These are phyloP conservation scores for Anguilla japonica DNA, from an alignment of 2,113 vertebrate genomes.

Conservation along the genomic window DNA sequence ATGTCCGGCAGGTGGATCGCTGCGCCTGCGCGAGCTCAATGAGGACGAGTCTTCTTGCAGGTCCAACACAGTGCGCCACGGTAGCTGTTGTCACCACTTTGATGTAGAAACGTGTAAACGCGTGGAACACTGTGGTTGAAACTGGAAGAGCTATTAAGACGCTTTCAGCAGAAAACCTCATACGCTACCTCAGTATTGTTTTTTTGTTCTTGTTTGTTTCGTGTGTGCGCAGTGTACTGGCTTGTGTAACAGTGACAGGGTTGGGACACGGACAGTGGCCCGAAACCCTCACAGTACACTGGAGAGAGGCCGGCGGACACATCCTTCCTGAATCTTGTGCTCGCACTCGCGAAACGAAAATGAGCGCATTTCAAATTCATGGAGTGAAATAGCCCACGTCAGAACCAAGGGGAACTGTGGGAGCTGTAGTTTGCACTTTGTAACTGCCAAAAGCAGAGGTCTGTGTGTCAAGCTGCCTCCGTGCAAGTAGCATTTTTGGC, in stretches of 20 bases:
- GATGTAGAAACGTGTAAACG: background rate
- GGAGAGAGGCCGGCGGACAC: background rate
- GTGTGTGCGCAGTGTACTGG: constrained; percentile 32
- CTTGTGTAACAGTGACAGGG: constrained; percentile 33
- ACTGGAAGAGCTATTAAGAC: background rate
- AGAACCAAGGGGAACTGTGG: background rate
- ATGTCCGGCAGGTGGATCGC: background rate
- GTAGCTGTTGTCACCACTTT: background rate
- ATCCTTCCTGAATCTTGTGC: background rate
- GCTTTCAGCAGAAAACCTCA: constrained; percentile 33
- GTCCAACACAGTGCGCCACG: background rate
- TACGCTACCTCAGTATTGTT: constrained; percentile 58
- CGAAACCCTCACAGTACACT: background rate
- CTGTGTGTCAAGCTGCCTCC: constrained; percentile 11
- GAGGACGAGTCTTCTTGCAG: background rate
- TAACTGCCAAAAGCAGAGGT: constrained; percentile 15
- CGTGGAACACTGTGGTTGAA: background rate
- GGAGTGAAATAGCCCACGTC: too few relatives aligned
- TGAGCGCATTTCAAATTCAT: background rate
- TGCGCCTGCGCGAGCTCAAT: background rate
- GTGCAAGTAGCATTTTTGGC: constrained; percentile 1
- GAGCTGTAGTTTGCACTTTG: background rate
- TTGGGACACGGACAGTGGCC: constrained; percentile 4
- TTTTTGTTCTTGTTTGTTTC: background rate
- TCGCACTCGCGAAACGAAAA: background rate